A percentile compares a stretch with the other conserved stretches of the same genome.
These are phyloP conservation scores for Calliphora vomitoria DNA, from an alignment of 2,888 invertebrate species.

Conservation along the genomic window DNA sequence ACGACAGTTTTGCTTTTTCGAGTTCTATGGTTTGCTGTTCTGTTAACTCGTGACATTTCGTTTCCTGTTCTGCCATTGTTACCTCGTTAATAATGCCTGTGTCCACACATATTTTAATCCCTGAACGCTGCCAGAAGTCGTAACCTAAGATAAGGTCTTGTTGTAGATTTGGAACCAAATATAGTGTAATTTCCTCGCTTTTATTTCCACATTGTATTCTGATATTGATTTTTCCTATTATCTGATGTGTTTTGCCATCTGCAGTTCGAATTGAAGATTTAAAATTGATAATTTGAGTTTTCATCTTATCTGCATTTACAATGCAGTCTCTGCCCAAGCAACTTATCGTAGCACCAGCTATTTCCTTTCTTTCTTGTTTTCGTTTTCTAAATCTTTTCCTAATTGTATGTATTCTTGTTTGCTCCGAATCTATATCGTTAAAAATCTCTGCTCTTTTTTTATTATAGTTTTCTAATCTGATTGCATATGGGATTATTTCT, in stretches of 20 bases:
- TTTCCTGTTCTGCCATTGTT: not conserved
- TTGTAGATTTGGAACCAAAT: conserved; percentile 21
- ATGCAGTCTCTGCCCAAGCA: not conserved
- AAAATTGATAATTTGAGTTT: not conserved
- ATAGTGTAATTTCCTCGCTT: conserved; percentile 3
- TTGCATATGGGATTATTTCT: not conserved
- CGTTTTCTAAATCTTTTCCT: not conserved
- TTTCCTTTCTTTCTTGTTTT: not conserved
- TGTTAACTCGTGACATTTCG: not conserved
- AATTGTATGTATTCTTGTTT: no score
- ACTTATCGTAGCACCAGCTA: not conserved
- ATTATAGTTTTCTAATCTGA: not conserved
- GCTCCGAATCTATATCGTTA: no score
- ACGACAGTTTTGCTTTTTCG: not conserved
- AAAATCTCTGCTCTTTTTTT: not conserved
- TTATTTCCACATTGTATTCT: conserved; percentile 23
- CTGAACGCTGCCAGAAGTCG: conserved; percentile 3
- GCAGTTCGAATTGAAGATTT: not conserved
- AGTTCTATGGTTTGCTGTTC: not conserved
- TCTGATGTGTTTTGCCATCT: not conserved
- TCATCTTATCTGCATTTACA: not conserved
- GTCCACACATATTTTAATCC: not conserved
- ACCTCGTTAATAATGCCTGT: not conserved
- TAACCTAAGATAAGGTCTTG: conserved; percentile 33
- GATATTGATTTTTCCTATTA: not conserved